Percentiles rank a stretch among this genome's conserved stretches.
Conservation (phyloP, 2,113 vertebrate species). For the Illadopsis cleaveri region DNA sequence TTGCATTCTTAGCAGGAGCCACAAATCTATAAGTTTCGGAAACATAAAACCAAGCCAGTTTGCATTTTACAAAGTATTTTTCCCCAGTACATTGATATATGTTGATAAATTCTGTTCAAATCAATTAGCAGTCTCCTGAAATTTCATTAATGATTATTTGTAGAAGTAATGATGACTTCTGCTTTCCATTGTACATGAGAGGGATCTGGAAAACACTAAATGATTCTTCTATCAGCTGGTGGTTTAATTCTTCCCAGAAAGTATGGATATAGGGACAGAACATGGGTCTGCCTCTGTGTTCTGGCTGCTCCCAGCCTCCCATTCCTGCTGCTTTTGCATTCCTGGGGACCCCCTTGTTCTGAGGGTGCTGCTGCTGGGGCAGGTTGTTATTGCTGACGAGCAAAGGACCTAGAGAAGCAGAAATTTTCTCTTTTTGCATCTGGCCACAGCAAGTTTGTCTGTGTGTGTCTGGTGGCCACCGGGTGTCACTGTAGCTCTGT, state of each 20-base stretch:
- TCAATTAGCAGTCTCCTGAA: neutral
- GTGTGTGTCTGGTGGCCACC: neutral
- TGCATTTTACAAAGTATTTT: neutral
- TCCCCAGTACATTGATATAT: neutral
- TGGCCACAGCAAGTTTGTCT: too few relatives aligned
- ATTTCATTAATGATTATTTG: neutral
- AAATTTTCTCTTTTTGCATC: neutral
- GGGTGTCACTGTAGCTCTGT: constrained; percentile 54
- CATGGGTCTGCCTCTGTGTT: neutral
- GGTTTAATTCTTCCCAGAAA: neutral
- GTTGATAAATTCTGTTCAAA: neutral
- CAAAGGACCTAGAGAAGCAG: neutral
- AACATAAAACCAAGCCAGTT: neutral
- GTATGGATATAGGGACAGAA: fast-evolving
- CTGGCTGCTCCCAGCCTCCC: neutral
- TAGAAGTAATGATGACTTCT: neutral
- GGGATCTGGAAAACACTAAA: neutral
- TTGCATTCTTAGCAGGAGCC: neutral
- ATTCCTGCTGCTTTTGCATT: fast-evolving
- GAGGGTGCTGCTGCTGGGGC: neutral
- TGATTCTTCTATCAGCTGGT: neutral
- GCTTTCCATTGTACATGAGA: neutral
- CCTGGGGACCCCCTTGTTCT: neutral
- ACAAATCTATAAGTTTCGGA: neutral
- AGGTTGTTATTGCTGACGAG: fast-evolving